These are phyloP conservation scores for Sycophila sp. DNA, from an alignment of 1,140 invertebrate species.

Conservation along the genomic window DNA sequence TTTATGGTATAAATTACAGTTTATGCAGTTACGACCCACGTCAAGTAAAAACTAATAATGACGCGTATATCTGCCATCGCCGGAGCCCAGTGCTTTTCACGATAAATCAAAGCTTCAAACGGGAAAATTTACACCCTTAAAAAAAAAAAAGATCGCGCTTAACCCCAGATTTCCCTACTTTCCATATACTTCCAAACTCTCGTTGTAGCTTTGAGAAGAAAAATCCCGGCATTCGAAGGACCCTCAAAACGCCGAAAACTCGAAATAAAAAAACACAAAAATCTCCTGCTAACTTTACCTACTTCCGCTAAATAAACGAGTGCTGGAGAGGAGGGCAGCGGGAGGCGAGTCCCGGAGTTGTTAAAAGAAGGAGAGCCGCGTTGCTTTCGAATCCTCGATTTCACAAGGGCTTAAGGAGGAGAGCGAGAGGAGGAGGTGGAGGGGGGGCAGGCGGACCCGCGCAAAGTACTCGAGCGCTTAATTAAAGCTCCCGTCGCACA, in stretches of 20 bases:
- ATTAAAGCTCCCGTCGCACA: slow-evolving; percentile 23
- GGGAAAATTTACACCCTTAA: neutral
- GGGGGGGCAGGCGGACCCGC: neutral
- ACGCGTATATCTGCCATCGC: no score
- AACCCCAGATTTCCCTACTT: no score
- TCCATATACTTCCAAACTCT: no score
- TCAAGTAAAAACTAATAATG: no score
- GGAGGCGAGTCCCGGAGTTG: neutral
- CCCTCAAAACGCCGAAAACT: no score
- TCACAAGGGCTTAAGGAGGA: neutral
- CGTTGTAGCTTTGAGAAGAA: no score
- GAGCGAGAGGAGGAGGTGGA: neutral
- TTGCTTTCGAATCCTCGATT: neutral
- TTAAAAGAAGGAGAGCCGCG: neutral
- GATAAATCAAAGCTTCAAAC: neutral
- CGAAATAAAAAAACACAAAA: slow-evolving; percentile 11
- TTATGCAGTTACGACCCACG: no score
- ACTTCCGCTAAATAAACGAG: slow-evolving; percentile 14
- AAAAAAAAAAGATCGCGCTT: neutral
- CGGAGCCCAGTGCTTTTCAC: no score
- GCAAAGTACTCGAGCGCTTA: slow-evolving; percentile 29
- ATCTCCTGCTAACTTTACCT: slow-evolving; percentile 11
- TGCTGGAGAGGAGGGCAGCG: neutral
- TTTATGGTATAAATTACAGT: no score
- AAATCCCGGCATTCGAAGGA: neutral